phyloP scores from a whole-genome alignment of 2,888 invertebrate species.

The Sphaeridia pumilis region DNA sequence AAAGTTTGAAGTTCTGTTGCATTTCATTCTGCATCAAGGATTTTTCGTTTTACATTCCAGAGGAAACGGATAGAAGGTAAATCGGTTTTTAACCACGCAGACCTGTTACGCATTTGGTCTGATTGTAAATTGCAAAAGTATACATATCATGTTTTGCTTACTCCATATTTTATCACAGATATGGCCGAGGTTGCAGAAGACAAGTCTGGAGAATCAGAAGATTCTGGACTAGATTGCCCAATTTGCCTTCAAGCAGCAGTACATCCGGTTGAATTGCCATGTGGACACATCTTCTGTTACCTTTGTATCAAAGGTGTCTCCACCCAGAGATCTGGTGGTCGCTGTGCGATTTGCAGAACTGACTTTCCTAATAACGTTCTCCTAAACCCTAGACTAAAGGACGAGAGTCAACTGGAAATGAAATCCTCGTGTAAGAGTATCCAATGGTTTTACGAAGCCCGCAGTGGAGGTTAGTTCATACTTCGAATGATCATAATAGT shows the following conservation, averaged over 20 bases:
- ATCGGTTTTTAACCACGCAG: too few relatives aligned
- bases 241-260: slow-evolving; percentile 82
- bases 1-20: too few relatives aligned
- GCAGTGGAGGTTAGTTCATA: slow-evolving; percentile 68
- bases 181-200: too few relatives aligned
- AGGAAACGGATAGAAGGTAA: too few relatives aligned
- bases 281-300: slow-evolving; percentile 92
- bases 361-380: slow-evolving; percentile 80
- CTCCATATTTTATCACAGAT: too few relatives aligned
- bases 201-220: neutral
- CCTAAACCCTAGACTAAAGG: slow-evolving; percentile 66
- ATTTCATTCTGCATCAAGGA: too few relatives aligned
- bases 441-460: slow-evolving; percentile 95
- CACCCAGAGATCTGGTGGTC: slow-evolving; percentile 52
- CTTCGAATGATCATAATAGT: too few relatives aligned
- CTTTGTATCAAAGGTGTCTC: slow-evolving; percentile 88
- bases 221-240: slow-evolving; percentile 58
- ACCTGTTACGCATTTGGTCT: too few relatives aligned
- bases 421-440: slow-evolving; percentile 48
- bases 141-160: too few relatives aligned
- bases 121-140: too few relatives aligned
- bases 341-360: slow-evolving; percentile 86
- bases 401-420: slow-evolving; percentile 41
- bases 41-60: too few relatives aligned
- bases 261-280: slow-evolving; percentile 85